phyloP scores from a whole-genome alignment of 2,113 vertebrate species.

The Miniopterus natalensis region DNA sequence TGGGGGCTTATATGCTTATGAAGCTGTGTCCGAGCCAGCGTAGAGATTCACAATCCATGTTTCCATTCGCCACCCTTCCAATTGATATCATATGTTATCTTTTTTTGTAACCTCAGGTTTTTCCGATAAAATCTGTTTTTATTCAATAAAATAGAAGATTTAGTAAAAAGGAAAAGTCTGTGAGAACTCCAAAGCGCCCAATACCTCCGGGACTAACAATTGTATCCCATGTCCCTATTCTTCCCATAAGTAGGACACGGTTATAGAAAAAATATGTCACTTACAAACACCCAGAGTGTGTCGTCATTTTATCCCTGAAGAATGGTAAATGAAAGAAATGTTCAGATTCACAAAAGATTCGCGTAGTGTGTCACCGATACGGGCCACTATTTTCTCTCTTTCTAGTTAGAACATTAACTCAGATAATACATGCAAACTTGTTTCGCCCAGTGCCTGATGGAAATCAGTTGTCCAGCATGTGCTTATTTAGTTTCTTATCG shows the following conservation, averaged over 20 bases:
- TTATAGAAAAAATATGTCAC: not conserved
- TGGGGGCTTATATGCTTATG: not conserved
- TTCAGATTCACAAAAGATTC: not conserved
- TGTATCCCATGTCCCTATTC: not conserved
- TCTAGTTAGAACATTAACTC: not conserved
- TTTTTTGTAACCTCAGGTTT: not conserved
- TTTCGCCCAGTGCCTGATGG: not conserved
- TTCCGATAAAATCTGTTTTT: constrained; percentile 19
- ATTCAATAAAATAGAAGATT: constrained; percentile 28
- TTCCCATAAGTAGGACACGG: not conserved
- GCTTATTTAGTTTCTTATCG: not conserved
- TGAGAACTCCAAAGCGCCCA: not conserved
- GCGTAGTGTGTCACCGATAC: not conserved
- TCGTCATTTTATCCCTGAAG: not conserved
- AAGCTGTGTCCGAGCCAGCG: constrained; percentile 5
- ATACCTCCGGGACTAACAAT: not conserved
- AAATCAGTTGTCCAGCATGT: not conserved
- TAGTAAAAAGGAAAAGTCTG: not conserved
- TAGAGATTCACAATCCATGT: constrained; percentile 19
- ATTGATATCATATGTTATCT: not conserved
- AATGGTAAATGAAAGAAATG: not conserved
- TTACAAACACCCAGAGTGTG: not conserved
- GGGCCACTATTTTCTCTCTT: not conserved
- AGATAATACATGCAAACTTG: not conserved
- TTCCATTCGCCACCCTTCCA: not conserved